Evolutionary conservation across 2,888 invertebrate genomes (phyloP).

Genomic region (Ornithoptera alexandrae): DNA sequence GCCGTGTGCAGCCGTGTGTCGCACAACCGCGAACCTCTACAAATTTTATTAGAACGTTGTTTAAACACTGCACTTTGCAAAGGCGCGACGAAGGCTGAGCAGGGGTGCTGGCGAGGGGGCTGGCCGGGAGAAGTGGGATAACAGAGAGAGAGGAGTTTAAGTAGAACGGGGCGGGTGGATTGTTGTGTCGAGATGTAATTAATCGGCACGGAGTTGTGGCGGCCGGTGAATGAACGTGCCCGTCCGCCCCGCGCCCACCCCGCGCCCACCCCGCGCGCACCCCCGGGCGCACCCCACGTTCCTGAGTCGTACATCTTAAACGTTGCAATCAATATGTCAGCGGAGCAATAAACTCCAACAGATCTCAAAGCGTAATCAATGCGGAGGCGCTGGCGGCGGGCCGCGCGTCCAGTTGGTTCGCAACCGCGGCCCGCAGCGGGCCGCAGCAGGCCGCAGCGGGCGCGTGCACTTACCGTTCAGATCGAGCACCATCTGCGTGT

Average conservation of each 20-base stretch:
- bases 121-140: background rate
- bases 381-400: too few species aligned
- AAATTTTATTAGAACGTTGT: constrained; percentile 70
- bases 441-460: background rate
- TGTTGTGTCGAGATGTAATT: constrained; percentile 13
- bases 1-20: background rate
- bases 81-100: constrained; percentile 27
- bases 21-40: constrained; percentile 57
- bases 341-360: background rate
- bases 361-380: too few species aligned
- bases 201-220: constrained; percentile 32
- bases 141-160: background rate
- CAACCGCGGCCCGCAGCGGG: background rate
- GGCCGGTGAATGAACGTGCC: constrained; percentile 28
- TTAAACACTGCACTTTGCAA: constrained; percentile 53
- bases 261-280: background rate
- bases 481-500: constrained; percentile 76
- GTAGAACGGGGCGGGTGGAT: constrained; percentile 1
- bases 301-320: background rate
- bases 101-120: background rate
- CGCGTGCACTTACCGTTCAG: constrained; percentile 64
- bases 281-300: background rate
- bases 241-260: background rate
- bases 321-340: background rate
- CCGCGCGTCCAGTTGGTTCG: background rate